Evolutionary conservation across 2,888 invertebrate genomes (phyloP).

Genomic region (Cryptosula pallasiana): DNA sequence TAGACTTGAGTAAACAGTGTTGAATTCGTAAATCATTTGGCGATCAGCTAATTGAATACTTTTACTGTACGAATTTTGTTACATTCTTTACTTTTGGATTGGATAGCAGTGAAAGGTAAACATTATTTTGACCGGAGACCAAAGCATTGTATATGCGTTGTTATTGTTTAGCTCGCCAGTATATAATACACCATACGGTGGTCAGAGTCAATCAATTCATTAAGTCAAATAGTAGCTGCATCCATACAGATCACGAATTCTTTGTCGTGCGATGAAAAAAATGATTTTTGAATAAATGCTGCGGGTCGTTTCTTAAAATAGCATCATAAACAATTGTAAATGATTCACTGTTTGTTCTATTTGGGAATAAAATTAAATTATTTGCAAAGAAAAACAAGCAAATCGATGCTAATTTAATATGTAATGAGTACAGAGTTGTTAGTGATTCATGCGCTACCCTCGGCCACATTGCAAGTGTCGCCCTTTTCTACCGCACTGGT

Average conservation of each 20-base stretch:
- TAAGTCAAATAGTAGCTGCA: too few species aligned
- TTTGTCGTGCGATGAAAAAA: too few species aligned
- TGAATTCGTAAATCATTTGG: not conserved
- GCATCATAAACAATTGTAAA: not conserved
- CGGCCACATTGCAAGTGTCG: not conserved
- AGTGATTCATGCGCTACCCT: not conserved
- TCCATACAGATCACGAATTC: too few species aligned
- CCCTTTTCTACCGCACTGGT: not conserved
- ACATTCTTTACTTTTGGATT: conserved; percentile 23
- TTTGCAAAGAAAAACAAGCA: not conserved
- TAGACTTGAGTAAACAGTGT: conserved; percentile 15
- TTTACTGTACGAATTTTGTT: conserved; percentile 16
- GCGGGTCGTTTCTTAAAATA: not conserved
- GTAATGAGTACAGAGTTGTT: not conserved
- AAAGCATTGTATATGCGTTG: not conserved
- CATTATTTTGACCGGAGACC: not conserved
- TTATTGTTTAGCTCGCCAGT: not conserved
- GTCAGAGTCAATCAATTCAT: too few species aligned
- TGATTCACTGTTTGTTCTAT: not conserved
- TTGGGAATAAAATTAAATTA: not conserved
- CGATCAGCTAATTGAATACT: not conserved
- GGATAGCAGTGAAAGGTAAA: conserved; percentile 14
- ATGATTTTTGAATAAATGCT: too few species aligned
- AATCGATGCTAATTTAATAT: not conserved
- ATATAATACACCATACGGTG: too few species aligned